These are phyloP conservation scores for Glaucopsyche alexis DNA, from an alignment of 2,888 invertebrate genomes.

Conservation along the genomic window DNA sequence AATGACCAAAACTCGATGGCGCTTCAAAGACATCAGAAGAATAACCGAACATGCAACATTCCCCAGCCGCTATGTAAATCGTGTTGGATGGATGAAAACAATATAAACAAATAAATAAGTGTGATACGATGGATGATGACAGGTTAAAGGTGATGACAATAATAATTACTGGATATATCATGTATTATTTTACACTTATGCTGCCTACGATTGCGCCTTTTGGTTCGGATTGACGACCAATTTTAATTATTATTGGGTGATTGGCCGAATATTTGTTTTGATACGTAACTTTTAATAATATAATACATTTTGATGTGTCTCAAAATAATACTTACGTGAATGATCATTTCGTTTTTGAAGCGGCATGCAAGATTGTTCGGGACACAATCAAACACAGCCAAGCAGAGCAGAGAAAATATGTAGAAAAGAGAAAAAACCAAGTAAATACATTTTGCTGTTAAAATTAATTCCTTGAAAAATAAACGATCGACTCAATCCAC, in stretches of 20 bases:
- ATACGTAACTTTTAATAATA: constrained; percentile 43
- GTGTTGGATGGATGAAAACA: constrained; percentile 73
- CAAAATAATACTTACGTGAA: constrained; percentile 88
- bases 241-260: constrained; percentile 34
- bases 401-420: constrained; percentile 91
- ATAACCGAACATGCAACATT: constrained; percentile 67
- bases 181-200: constrained; percentile 40
- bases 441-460: constrained; percentile 83
- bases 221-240: constrained; percentile 42
- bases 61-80: constrained; percentile 76
- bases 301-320: constrained; percentile 70
- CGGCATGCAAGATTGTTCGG: constrained; percentile 88
- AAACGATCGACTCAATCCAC: constrained; percentile 72
- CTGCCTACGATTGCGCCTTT: constrained; percentile 43
- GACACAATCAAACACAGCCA: constrained; percentile 91
- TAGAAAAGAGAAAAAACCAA: constrained; percentile 87
- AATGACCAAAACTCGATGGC: neutral
- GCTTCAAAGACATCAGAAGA: constrained; percentile 19
- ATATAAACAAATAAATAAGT: constrained; percentile 53
- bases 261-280: constrained; percentile 36
- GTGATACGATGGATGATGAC: constrained; percentile 65
- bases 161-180: constrained; percentile 42
- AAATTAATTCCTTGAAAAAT: constrained; percentile 77
- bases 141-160: constrained; percentile 60
- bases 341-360: constrained; percentile 85